These are phyloP conservation scores for Etheostoma perlongum DNA, from an alignment of 2,797 vertebrate species.

Conservation along the genomic window DNA sequence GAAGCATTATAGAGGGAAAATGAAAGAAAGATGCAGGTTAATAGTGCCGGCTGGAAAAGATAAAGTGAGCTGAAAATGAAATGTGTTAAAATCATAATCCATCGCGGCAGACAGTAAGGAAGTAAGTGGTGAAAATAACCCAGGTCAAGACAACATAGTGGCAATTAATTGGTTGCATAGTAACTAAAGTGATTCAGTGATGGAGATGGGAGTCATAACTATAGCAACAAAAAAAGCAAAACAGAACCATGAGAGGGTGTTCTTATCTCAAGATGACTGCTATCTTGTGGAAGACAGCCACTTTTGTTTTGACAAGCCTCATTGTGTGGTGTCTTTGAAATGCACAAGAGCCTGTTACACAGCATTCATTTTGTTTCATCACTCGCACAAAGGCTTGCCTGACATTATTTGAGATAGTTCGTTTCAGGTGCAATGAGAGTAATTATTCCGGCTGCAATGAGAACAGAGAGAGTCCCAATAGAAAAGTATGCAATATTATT, in stretches of 20 bases:
- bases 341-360: slow-evolving; percentile 73
- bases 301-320: slow-evolving; percentile 75
- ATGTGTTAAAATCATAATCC: slow-evolving; percentile 50
- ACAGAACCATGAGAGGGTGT: slow-evolving; percentile 66
- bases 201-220: slow-evolving; percentile 66
- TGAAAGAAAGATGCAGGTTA: slow-evolving; percentile 16
- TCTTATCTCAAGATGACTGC: slow-evolving; percentile 77
- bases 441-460: slow-evolving; percentile 67
- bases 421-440: slow-evolving; percentile 76
- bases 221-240: slow-evolving; percentile 72
- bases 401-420: slow-evolving; percentile 75
- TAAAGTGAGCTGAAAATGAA: slow-evolving; percentile 42
- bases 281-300: slow-evolving; percentile 75
- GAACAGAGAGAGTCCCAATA: slow-evolving; percentile 42
- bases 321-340: slow-evolving; percentile 79
- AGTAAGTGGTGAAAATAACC: slow-evolving; percentile 58
- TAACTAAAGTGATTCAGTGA: slow-evolving; percentile 62
- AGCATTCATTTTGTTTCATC: slow-evolving; percentile 75
- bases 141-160: slow-evolving; percentile 40
- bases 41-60: not conserved
- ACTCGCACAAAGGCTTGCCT: slow-evolving; percentile 72
- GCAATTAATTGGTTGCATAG: slow-evolving; percentile 69
- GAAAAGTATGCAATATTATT: slow-evolving; percentile 60
- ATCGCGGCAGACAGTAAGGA: slow-evolving; percentile 39
- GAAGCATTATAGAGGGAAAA: slow-evolving; percentile 3